phyloP scores from a whole-genome alignment of 2,888 invertebrate genomes.

The Phlogophora meticulosa region DNA sequence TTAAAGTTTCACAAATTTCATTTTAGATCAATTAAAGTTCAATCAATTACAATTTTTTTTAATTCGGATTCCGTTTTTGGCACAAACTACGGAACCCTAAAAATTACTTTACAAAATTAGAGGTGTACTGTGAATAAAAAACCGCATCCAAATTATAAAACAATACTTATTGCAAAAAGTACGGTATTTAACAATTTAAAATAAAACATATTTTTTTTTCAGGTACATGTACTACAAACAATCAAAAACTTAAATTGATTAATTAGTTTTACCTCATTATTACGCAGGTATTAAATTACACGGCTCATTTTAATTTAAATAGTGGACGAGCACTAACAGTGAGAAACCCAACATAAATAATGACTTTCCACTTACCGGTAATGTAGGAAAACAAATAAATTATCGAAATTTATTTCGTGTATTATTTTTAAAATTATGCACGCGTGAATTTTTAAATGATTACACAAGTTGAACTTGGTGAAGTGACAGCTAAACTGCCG shows the following conservation, averaged over 20 bases:
- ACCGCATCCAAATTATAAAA: background rate
- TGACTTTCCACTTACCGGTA: constrained; percentile 48
- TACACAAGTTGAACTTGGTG: constrained; percentile 63
- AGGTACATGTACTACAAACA: background rate
- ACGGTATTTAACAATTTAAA: background rate
- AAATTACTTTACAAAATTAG: too few relatives aligned
- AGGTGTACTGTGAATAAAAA: too few relatives aligned
- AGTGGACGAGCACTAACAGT: background rate
- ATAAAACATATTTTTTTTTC: background rate
- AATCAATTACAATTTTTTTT: too few relatives aligned
- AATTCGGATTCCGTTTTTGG: too few relatives aligned
- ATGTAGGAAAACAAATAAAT: constrained; percentile 11
- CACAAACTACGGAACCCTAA: too few relatives aligned
- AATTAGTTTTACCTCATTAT: constrained; percentile 17
- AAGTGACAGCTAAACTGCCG: constrained; percentile 45
- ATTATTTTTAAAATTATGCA: constrained; percentile 37
- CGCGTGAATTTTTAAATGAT: constrained; percentile 53
- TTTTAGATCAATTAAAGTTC: too few relatives aligned
- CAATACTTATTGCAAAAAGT: background rate
- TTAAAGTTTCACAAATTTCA: too few relatives aligned
- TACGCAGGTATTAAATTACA: constrained; percentile 56
- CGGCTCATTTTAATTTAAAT: constrained; percentile 26
- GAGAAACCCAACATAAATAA: constrained; percentile 3
- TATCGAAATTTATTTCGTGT: constrained; percentile 14
- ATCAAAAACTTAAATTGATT: constrained; percentile 10